Conservation (phyloP, 2,797 vertebrate species). For the Acanthurus leucopareius region DNA sequence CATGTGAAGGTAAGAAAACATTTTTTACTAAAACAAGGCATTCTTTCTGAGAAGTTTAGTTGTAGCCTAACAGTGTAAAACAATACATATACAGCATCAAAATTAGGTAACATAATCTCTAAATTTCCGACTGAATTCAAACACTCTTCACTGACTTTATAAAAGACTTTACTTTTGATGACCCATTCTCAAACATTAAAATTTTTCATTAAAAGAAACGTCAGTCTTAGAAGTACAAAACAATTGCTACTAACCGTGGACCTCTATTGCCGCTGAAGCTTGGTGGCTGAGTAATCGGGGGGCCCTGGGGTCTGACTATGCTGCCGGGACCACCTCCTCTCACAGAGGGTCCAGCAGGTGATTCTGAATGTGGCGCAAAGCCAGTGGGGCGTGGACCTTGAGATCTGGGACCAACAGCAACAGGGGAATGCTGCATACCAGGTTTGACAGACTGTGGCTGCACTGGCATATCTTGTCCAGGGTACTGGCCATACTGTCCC, state of each 20-base stretch:
- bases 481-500: constrained; percentile 86
- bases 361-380: constrained; percentile 64
- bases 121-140: background rate
- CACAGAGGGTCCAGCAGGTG: constrained; percentile 61
- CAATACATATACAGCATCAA: background rate
- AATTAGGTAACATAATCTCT: background rate
- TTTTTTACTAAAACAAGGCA: background rate
- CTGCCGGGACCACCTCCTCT: constrained; percentile 76
- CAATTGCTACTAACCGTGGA: constrained; percentile 84
- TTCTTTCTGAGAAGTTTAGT: background rate
- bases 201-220: background rate
- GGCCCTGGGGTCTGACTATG: constrained; percentile 78
- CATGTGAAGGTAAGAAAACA: constrained; percentile 11
- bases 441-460: constrained; percentile 72
- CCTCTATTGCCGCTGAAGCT: constrained; percentile 87
- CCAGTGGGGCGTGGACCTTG: constrained; percentile 62
- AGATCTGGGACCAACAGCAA: constrained; percentile 55
- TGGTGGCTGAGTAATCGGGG: constrained; percentile 83
- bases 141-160: background rate
- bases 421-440: constrained; percentile 58
- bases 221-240: background rate
- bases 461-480: constrained; percentile 79
- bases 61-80: background rate
- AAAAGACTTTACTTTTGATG: background rate
- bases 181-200: fast-evolving